Conservation (phyloP, 2,113 vertebrate genomes). For the Gallinago undulata region DNA sequence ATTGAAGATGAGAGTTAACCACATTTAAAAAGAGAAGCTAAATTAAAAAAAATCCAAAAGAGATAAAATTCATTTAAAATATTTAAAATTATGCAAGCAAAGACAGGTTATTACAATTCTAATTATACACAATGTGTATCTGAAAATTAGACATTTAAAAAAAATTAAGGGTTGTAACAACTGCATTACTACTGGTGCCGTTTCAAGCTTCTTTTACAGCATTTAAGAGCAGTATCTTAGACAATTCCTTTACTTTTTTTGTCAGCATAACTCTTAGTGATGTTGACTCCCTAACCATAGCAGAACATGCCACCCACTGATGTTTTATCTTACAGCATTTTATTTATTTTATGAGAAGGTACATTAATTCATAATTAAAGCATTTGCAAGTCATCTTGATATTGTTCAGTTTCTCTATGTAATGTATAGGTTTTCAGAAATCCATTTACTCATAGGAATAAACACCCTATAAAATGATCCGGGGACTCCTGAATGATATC, state of each 20-base stretch:
- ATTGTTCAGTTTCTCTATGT: background rate
- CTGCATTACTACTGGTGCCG: constrained; percentile 31
- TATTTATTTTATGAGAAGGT: background rate
- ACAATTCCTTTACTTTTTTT: constrained; percentile 18
- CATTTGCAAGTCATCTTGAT: background rate
- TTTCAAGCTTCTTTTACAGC: background rate
- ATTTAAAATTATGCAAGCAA: constrained; percentile 65
- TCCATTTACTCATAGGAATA: background rate
- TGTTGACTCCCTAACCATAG: constrained; percentile 18
- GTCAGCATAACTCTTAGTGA: background rate
- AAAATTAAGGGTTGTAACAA: constrained; percentile 64
- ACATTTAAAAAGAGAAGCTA: constrained; percentile 47
- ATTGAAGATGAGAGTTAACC: constrained; percentile 1
- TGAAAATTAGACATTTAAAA: constrained; percentile 63
- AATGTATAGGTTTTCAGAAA: background rate
- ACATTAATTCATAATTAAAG: background rate
- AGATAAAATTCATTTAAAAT: constrained; percentile 64
- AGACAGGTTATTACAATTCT: constrained; percentile 66
- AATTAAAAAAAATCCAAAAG: constrained; percentile 49
- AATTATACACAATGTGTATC: constrained; percentile 70
- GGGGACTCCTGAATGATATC: background rate
- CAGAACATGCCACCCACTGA: background rate
- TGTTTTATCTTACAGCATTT: background rate
- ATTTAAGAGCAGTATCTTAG: constrained; percentile 40
- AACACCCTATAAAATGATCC: background rate